Evolutionary conservation across 1,140 invertebrate species (phyloP).

Genomic region (Sarcophaga peregrina): DNA sequence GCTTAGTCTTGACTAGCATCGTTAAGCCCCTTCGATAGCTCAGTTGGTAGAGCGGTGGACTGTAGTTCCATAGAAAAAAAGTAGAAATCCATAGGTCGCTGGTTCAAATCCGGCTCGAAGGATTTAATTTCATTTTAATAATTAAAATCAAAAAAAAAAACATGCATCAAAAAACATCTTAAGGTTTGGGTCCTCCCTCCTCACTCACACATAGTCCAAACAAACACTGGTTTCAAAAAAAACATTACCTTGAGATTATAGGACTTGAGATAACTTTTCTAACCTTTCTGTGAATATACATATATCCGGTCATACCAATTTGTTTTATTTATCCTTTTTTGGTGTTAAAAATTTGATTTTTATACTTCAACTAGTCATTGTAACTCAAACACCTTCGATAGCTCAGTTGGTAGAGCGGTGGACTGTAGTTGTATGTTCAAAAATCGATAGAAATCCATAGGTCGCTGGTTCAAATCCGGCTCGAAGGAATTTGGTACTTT

Average conservation of each 20-base stretch:
- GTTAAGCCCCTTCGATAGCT: constrained; percentile 75
- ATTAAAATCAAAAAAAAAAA: no score
- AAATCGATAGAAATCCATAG: constrained; percentile 71
- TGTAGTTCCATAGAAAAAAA: constrained; percentile 69
- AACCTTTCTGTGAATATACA: no score
- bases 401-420: constrained; percentile 87
- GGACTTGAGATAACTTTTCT: no score
- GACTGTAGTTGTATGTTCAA: constrained; percentile 72
- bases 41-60: constrained; percentile 86
- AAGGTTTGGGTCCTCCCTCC: no score
- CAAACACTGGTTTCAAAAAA: no score
- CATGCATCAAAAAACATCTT: no score
- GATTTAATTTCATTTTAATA: constrained; percentile 53
- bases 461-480: constrained; percentile 80
- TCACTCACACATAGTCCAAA: no score
- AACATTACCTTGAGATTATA: no score
- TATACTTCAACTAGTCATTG: neutral
- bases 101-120: constrained; percentile 80
- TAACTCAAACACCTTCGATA: constrained; percentile 72
- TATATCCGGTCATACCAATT: no score
- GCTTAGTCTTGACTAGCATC: neutral
- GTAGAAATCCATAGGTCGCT: constrained; percentile 76
- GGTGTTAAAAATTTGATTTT: neutral
- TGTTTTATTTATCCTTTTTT: no score
- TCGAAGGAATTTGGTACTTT: constrained; percentile 71